Conservation (phyloP, 2,888 invertebrate species). For the Chymomyza caudatula region DNA sequence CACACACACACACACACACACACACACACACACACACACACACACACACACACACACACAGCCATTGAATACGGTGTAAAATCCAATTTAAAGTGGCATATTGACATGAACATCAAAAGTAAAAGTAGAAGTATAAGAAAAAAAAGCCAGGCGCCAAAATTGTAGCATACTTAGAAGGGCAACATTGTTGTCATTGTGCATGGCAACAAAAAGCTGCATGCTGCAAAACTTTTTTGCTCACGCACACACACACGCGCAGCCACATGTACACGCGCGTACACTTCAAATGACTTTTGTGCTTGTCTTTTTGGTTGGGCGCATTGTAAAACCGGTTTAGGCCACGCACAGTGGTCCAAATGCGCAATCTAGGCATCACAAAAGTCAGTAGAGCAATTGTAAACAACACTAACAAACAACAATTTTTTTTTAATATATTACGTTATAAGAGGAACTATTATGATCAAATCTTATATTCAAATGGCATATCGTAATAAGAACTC, state of each 20-base stretch:
- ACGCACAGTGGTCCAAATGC: too few species aligned
- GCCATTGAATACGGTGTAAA: constrained; percentile 23
- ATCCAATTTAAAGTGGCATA: constrained; percentile 37
- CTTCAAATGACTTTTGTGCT: constrained; percentile 16
- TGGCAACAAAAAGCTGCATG: constrained; percentile 46
- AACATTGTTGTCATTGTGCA: not conserved
- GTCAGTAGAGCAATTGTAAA: too few species aligned
- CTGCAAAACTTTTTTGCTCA: constrained; percentile 1
- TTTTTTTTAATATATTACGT: too few species aligned
- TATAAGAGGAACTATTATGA: too few species aligned
- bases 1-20: not conserved
- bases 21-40: not conserved
- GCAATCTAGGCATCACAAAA: too few species aligned
- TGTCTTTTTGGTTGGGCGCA: constrained; percentile 1
- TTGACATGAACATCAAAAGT: not conserved
- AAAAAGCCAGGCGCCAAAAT: not conserved
- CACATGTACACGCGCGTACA: constrained; percentile 17
- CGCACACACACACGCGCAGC: constrained; percentile 20
- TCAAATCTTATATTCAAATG: too few species aligned
- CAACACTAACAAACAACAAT: too few species aligned
- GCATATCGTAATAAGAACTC: too few species aligned
- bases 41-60: not conserved
- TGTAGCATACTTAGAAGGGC: constrained; percentile 8
- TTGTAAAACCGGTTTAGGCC: not conserved
- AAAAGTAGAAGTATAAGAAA: not conserved